Evolutionary conservation across 2,888 invertebrate species (phyloP).

Genomic region (Macaria liturata): DNA sequence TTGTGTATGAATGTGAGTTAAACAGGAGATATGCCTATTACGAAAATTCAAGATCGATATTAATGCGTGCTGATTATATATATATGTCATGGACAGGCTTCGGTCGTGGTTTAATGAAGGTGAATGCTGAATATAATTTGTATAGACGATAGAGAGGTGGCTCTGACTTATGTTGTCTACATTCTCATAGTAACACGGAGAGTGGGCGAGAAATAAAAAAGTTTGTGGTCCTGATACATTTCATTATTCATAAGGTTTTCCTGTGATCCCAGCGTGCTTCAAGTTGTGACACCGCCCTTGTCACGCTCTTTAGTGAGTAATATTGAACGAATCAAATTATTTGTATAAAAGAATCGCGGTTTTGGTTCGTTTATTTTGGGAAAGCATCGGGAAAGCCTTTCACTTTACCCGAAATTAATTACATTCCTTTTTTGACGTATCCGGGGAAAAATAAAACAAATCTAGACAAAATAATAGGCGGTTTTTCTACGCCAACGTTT

Average conservation of each 20-base stretch:
- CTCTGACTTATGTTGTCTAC: too few relatives aligned
- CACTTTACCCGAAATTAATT: too few relatives aligned
- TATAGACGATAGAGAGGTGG: too few relatives aligned
- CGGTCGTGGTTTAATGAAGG: too few relatives aligned
- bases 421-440: too few relatives aligned
- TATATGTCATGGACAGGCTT: too few relatives aligned
- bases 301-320: conserved; percentile 75
- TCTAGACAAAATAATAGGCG: neutral
- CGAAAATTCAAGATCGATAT: too few relatives aligned
- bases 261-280: conserved; percentile 59
- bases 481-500: neutral
- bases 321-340: conserved; percentile 57
- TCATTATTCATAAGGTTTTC: conserved; percentile 79
- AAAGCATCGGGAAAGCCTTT: too few relatives aligned
- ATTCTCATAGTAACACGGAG: conserved; percentile 45
- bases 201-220: conserved; percentile 61
- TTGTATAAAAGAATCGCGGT: conserved; percentile 30
- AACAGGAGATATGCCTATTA: too few relatives aligned
- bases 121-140: too few relatives aligned
- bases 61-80: too few relatives aligned
- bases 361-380: conserved; percentile 13
- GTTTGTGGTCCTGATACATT: conserved; percentile 58
- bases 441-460: neutral
- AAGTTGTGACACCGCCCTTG: conserved; percentile 60
- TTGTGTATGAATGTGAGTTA: too few relatives aligned